A percentile compares a stretch with the other conserved stretches of the same genome.
Conservation (phyloP, 2,888 invertebrate genomes). For the Margaritifera margaritifera region DNA sequence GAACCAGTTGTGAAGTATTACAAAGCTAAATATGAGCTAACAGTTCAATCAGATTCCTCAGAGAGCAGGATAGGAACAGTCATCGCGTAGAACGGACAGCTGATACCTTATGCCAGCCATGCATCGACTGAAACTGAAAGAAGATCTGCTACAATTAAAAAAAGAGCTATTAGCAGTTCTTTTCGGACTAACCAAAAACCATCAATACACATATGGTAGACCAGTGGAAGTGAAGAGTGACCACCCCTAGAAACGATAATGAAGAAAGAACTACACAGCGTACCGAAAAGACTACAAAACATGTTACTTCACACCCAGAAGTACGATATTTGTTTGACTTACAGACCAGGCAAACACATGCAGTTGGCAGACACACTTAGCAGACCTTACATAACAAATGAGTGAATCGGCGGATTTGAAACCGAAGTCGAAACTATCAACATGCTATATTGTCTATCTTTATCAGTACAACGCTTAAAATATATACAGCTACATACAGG, state of each 20-base stretch:
- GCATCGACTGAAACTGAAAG: conserved; percentile 21
- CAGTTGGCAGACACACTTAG: conserved; percentile 23
- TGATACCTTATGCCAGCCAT: conserved; percentile 21
- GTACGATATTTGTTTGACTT: neutral
- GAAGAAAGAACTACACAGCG: conserved; percentile 48
- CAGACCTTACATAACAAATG: conserved; percentile 9
- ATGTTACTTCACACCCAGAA: conserved; percentile 13
- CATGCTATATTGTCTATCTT: conserved; percentile 16
- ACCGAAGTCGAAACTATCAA: conserved; percentile 10
- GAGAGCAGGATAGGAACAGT: conserved; percentile 21
- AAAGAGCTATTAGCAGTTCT: no score
- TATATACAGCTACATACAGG: conserved; percentile 13
- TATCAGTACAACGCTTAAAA: no score
- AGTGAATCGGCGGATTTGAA: neutral
- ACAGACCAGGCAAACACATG: conserved; percentile 21
- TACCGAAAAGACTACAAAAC: conserved; percentile 49
- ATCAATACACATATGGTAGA: conserved; percentile 24
- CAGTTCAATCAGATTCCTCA: conserved; percentile 22
- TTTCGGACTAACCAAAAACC: conserved; percentile 18
- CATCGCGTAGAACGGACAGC: conserved; percentile 21
- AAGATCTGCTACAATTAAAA: no score
- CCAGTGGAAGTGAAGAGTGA: conserved; percentile 51
- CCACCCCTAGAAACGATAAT: conserved; percentile 71
- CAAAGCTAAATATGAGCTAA: conserved; percentile 18
- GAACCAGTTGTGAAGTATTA: conserved; percentile 18